Percentiles rank a stretch among this genome's conserved stretches.
phyloP scores from a whole-genome alignment of 2,113 vertebrate species.

The Trematomus loennbergii region DNA sequence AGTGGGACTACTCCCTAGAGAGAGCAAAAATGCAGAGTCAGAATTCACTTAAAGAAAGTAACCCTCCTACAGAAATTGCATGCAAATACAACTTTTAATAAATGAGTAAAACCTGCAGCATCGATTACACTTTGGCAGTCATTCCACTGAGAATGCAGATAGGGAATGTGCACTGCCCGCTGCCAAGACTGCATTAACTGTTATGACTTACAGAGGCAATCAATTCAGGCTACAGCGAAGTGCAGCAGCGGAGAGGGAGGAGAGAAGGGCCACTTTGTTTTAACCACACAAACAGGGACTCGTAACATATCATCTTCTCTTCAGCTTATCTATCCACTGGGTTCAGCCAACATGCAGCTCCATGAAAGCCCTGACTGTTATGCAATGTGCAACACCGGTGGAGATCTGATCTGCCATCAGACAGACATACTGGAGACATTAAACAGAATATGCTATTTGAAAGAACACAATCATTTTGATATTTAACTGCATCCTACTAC shows the following conservation, averaged over 20 bases:
- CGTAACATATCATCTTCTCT: neutral
- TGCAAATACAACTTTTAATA: constrained; percentile 17
- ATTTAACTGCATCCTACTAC: neutral
- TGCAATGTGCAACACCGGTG: constrained; percentile 31
- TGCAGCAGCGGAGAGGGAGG: neutral
- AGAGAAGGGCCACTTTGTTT: neutral
- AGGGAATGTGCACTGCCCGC: constrained; percentile 5
- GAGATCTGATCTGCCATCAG: constrained; percentile 7
- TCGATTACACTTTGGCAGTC: constrained; percentile 41
- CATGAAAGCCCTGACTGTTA: constrained; percentile 18
- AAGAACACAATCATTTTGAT: neutral
- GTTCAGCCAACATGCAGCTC: constrained; percentile 13
- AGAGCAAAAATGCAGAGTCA: constrained; percentile 22
- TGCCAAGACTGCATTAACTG: constrained; percentile 57
- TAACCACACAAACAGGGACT: constrained; percentile 11
- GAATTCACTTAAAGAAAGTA: constrained; percentile 25
- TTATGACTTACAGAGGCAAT: constrained; percentile 39
- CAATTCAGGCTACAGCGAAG: constrained; percentile 7
- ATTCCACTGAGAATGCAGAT: constrained; percentile 20
- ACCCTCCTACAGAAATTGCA: constrained; percentile 10
- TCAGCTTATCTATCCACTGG: neutral
- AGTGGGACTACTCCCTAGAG: neutral
- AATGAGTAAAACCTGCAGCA: constrained; percentile 25
- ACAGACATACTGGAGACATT: neutral
- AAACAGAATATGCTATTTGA: neutral